Evolutionary conservation across 2,113 vertebrate species (phyloP).

Genomic region (Clarias batrachus): DNA sequence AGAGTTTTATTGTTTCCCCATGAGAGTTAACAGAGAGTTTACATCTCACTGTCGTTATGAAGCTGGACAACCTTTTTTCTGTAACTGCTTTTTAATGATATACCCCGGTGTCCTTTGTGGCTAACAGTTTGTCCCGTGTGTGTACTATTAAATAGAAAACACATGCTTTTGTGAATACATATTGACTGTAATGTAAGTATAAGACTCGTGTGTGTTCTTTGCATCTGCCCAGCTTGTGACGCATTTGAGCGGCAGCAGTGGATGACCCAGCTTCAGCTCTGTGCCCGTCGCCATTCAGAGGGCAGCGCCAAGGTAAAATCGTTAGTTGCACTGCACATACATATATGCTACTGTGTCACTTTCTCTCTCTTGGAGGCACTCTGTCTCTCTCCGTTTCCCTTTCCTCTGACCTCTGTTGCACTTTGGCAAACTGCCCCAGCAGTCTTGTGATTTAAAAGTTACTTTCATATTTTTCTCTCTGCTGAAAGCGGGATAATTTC

Average conservation of each 20-base stretch:
- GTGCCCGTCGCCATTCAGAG: conserved; percentile 84
- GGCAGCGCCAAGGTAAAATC: conserved; percentile 77
- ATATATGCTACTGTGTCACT: neutral
- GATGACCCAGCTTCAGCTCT: conserved; percentile 90
- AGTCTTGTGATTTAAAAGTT: conserved; percentile 42
- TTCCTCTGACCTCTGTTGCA: conserved; percentile 43
- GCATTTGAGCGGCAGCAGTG: conserved; percentile 85
- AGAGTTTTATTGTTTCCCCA: conserved; percentile 5
- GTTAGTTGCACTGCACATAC: conserved; percentile 23
- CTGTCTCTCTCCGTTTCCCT: conserved; percentile 21
- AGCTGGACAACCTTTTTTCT: conserved; percentile 20
- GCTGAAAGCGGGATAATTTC: neutral
- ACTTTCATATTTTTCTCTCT: conserved; percentile 10
- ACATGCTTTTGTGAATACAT: too few species aligned
- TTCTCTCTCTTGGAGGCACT: neutral
- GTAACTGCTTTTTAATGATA: conserved; percentile 16
- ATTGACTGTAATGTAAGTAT: too few species aligned
- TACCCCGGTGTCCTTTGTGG: neutral
- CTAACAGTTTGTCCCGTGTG: neutral
- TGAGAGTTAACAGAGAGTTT: conserved; percentile 17
- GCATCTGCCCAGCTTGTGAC: conserved; percentile 74
- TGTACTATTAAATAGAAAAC: neutral
- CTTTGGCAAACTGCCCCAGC: conserved; percentile 27
- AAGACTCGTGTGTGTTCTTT: conserved; percentile 13
- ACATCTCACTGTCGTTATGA: conserved; percentile 10